These are phyloP conservation scores for Ursus arctos DNA, from an alignment of 2,113 vertebrate genomes.

Conservation along the genomic window DNA sequence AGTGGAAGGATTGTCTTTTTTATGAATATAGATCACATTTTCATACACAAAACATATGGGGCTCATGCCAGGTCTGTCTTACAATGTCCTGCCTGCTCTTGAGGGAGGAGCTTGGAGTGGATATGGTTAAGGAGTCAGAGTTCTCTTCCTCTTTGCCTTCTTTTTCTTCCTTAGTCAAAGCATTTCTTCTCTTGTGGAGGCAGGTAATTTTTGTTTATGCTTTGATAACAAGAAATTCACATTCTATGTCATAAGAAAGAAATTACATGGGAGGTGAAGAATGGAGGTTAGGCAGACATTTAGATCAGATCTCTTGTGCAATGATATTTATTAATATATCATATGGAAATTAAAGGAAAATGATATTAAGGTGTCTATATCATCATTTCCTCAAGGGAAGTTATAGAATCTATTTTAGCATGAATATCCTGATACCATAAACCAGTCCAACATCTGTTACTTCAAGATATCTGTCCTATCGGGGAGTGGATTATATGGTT, in stretches of 20 bases:
- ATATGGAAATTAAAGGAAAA: neutral
- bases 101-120: neutral
- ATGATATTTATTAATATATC: neutral
- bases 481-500: neutral
- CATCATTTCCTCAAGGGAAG: neutral
- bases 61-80: neutral
- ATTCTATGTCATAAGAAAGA: neutral
- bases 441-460: neutral
- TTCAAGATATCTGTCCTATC: neutral
- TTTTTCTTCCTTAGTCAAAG: neutral
- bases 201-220: neutral
- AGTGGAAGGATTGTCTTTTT: neutral
- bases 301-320: neutral
- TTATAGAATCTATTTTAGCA: neutral
- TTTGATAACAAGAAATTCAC: neutral
- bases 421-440: neutral
- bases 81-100: neutral
- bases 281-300: neutral
- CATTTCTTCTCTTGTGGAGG: neutral
- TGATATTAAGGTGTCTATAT: neutral
- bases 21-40: neutral
- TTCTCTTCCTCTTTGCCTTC: neutral
- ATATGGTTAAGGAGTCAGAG: neutral
- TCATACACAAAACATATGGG: neutral
- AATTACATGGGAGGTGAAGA: neutral